Percentiles rank a stretch among this genome's conserved stretches.
These are phyloP conservation scores for Phasianus colchicus DNA, from an alignment of 2,113 vertebrate genomes.

Conservation along the genomic window DNA sequence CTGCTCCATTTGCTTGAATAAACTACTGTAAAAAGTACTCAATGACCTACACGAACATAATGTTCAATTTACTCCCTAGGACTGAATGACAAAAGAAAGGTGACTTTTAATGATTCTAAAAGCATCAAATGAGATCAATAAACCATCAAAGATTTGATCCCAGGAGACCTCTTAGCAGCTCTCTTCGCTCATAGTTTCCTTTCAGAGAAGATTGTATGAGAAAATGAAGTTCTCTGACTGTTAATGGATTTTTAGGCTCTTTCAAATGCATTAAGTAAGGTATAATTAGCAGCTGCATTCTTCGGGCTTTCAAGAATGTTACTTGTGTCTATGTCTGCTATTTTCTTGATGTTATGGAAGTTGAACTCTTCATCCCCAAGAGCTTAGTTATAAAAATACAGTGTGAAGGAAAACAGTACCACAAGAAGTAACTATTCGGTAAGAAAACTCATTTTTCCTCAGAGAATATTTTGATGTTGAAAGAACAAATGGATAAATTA, in stretches of 20 bases:
- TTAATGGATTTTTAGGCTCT: conserved; percentile 54
- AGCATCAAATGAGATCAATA: conserved; percentile 73
- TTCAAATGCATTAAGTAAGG: conserved; percentile 38
- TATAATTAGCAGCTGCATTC: conserved; percentile 59
- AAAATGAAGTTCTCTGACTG: conserved; percentile 68
- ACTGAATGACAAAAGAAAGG: conserved; percentile 71
- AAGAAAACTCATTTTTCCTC: not conserved
- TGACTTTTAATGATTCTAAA: conserved; percentile 74
- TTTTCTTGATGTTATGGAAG: conserved; percentile 49
- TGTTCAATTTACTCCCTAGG: conserved; percentile 68
- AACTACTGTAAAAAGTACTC: conserved; percentile 62
- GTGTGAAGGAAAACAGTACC: not conserved
- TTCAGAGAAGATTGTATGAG: conserved; percentile 35
- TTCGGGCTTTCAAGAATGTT: conserved; percentile 46
- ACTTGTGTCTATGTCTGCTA: conserved; percentile 28
- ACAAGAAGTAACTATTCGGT: not conserved
- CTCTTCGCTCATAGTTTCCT: conserved; percentile 46
- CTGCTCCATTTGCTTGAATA: conserved; percentile 51
- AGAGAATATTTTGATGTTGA: not conserved
- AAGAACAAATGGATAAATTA: not conserved
- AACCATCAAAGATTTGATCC: conserved; percentile 68
- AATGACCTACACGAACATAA: conserved; percentile 63
- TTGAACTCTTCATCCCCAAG: conserved; percentile 3
- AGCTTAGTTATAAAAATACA: not conserved
- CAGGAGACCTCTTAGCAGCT: conserved; percentile 59